A percentile compares a stretch with the other conserved stretches of the same genome.
These are phyloP conservation scores for Entosphenus tridentatus DNA, from an alignment of 2,113 vertebrate species.

Conservation along the genomic window DNA sequence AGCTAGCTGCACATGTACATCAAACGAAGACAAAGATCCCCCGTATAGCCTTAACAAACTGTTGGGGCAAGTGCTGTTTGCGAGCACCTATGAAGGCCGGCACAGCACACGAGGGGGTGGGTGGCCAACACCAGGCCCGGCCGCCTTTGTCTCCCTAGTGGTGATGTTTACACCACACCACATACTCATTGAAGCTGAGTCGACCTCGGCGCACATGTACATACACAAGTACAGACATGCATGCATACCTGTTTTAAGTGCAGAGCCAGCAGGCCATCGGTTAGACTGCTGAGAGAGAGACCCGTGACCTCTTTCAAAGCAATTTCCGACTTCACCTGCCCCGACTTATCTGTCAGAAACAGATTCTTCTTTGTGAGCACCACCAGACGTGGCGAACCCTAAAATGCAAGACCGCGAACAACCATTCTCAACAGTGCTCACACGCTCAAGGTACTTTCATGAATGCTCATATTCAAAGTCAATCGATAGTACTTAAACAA, in stretches of 20 bases:
- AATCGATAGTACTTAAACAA: not conserved
- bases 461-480: not conserved
- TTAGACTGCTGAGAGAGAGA: constrained; percentile 78
- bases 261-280: constrained; percentile 75
- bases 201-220: not conserved
- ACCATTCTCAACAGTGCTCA: not conserved
- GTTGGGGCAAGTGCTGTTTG: constrained; percentile 5
- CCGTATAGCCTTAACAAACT: no score
- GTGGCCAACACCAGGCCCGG: not conserved
- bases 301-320: constrained; percentile 62
- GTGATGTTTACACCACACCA: not conserved
- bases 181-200: not conserved
- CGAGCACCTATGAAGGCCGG: not conserved
- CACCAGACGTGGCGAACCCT: constrained; percentile 61
- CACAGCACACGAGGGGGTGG: not conserved
- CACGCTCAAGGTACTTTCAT: not conserved
- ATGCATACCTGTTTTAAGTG: constrained; percentile 59
- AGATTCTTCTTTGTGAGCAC: constrained; percentile 74
- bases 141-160: not conserved
- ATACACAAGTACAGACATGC: not conserved
- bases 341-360: constrained; percentile 77
- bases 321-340: constrained; percentile 71
- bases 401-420: constrained; percentile 1
- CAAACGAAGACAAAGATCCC: no score
- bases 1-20: no score